Conservation (phyloP, 2,888 invertebrate genomes). For the Hetaerina titia region DNA sequence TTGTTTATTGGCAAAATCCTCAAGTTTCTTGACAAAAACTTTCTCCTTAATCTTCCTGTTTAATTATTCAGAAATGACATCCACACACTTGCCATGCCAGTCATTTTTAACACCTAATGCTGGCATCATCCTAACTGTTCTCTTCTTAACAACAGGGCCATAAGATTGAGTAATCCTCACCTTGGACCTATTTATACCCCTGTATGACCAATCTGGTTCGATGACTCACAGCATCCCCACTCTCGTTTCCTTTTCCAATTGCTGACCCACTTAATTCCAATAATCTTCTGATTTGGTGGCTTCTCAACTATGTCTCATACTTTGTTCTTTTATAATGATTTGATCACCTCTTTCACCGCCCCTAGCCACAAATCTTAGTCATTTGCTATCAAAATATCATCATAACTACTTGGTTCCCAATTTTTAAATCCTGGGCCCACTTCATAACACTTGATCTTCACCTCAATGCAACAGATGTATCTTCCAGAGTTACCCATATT, state of each 20-base stretch:
- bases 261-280: too few species aligned
- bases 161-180: neutral
- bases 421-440: neutral
- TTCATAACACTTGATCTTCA: neutral
- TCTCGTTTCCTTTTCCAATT: neutral
- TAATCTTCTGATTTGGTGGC: too few species aligned
- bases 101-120: neutral
- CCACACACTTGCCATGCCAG: neutral
- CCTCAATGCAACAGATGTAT: too few species aligned
- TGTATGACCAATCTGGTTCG: neutral
- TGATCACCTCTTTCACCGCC: neutral
- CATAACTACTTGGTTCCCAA: neutral
- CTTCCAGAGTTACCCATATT: too few species aligned
- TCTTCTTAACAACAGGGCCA: neutral
- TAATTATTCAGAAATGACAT: neutral
- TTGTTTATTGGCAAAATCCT: neutral
- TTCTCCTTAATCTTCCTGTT: neutral
- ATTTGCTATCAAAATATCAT: neutral
- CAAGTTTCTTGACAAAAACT: neutral
- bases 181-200: neutral
- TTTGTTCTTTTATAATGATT: neutral
- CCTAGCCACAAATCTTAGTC: neutral
- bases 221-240: neutral
- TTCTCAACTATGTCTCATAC: neutral
- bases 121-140: neutral